These are phyloP conservation scores for Pseudomyrmex concolor DNA, from an alignment of 1,140 invertebrate species.

Conservation along the genomic window DNA sequence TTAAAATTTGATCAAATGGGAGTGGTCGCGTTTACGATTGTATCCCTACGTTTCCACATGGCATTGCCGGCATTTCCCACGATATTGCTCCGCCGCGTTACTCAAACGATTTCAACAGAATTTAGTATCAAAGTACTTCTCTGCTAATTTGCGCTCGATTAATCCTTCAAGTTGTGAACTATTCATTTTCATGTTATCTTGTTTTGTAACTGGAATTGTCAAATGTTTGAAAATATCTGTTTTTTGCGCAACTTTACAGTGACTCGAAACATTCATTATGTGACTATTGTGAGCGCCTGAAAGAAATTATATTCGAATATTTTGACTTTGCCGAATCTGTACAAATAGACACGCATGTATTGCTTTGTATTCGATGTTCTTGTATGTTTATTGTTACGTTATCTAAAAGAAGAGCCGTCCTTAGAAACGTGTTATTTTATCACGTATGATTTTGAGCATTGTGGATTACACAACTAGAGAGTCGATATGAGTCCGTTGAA, in stretches of 20 bases:
- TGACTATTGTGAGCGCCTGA: no score
- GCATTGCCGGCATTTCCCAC: constrained; percentile 70
- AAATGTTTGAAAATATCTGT: constrained; percentile 49
- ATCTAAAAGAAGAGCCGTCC: no score
- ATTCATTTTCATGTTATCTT: constrained; percentile 50
- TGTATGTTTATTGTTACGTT: no score
- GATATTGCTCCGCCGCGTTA: constrained; percentile 15
- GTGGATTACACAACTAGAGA: no score
- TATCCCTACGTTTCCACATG: constrained; percentile 53
- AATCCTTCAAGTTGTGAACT: constrained; percentile 44
- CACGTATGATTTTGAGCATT: no score
- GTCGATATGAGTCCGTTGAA: no score
- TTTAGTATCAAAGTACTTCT: constrained; percentile 24
- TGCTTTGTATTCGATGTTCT: no score
- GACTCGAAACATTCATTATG: background rate
- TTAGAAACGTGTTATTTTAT: no score
- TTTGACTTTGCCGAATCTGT: no score
- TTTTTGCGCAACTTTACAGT: constrained; percentile 33
- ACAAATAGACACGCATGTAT: no score
- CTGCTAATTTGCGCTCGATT: constrained; percentile 26
- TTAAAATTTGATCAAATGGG: constrained; percentile 79
- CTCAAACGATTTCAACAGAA: constrained; percentile 41
- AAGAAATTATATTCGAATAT: no score
- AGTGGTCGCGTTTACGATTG: constrained; percentile 71
- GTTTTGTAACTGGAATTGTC: constrained; percentile 4